Evolutionary conservation across 2,888 invertebrate species (phyloP).

Genomic region (Xylota segnis): DNA sequence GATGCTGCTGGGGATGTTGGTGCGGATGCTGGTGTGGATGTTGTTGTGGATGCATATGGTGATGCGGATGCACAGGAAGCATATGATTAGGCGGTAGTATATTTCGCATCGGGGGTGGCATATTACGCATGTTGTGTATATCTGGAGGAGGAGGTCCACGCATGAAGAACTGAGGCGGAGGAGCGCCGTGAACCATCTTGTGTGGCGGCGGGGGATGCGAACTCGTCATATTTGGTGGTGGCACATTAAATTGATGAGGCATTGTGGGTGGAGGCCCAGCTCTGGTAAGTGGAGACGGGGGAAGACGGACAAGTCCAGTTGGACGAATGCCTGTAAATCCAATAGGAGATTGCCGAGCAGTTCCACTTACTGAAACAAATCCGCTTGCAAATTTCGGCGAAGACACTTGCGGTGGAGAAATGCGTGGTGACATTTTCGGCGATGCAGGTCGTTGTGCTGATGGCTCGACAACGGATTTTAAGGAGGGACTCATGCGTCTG

Average conservation of each 20-base stretch:
- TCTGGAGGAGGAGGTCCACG: conserved; percentile 58
- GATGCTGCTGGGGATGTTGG: conserved; percentile 34
- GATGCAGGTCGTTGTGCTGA: conserved; percentile 74
- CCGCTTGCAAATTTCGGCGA: conserved; percentile 74
- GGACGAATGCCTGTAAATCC: conserved; percentile 78
- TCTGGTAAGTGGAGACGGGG: conserved; percentile 80
- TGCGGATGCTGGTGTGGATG: conserved; percentile 29
- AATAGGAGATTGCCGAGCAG: conserved; percentile 73
- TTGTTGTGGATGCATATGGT: conserved; percentile 51
- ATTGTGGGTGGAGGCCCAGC: conserved; percentile 72
- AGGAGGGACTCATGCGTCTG: conserved; percentile 62
- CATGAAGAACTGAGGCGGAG: conserved; percentile 70
- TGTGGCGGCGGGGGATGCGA: conserved; percentile 39
- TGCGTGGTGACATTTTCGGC: conserved; percentile 74
- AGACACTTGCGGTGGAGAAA: conserved; percentile 58
- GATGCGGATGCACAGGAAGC: conserved; percentile 44
- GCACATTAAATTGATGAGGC: conserved; percentile 78
- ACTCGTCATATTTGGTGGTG: conserved; percentile 76
- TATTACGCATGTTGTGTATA: conserved; percentile 62
- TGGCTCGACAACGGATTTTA: conserved; percentile 59
- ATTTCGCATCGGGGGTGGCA: conserved; percentile 65
- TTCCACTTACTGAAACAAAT: conserved; percentile 34
- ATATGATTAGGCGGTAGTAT: conserved; percentile 52
- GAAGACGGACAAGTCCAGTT: conserved; percentile 79
- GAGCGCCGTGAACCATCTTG: conserved; percentile 55